Evolutionary conservation across 2,797 vertebrate species (phyloP).

Genomic region (Gadopsis bispinosus): DNA sequence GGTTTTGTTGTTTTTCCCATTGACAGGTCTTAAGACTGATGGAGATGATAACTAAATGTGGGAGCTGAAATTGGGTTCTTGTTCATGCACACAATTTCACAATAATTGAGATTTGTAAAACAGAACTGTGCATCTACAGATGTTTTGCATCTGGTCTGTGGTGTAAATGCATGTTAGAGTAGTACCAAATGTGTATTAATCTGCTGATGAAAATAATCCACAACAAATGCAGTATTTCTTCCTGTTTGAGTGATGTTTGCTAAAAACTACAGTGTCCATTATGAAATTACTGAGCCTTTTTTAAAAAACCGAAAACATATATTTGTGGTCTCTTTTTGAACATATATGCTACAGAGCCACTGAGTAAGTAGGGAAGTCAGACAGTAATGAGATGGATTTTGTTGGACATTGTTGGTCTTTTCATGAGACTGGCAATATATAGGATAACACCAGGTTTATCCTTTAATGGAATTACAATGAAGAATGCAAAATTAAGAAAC

Average conservation of each 20-base stretch:
- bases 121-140: background rate
- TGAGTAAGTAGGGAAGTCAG: background rate
- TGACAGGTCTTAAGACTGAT: background rate
- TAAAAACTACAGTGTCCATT: background rate
- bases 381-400: background rate
- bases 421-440: background rate
- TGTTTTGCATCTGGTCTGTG: no score
- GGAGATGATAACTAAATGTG: background rate
- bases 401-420: background rate
- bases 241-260: background rate
- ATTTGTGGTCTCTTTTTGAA: background rate
- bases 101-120: background rate
- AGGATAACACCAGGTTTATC: background rate
- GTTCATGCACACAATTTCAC: background rate
- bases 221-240: background rate
- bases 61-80: no score
- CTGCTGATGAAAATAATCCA: background rate
- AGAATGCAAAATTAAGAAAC: background rate
- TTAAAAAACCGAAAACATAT: background rate
- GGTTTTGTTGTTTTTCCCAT: background rate
- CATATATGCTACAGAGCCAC: background rate
- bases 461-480: no score
- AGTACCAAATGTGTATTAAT: background rate
- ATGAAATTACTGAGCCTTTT: background rate
- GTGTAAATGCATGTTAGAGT: background rate